These are phyloP conservation scores for Tethya wilhelma DNA, from an alignment of 37 sponge, comb jelly and placozoan genomes.

Conservation along the genomic window DNA sequence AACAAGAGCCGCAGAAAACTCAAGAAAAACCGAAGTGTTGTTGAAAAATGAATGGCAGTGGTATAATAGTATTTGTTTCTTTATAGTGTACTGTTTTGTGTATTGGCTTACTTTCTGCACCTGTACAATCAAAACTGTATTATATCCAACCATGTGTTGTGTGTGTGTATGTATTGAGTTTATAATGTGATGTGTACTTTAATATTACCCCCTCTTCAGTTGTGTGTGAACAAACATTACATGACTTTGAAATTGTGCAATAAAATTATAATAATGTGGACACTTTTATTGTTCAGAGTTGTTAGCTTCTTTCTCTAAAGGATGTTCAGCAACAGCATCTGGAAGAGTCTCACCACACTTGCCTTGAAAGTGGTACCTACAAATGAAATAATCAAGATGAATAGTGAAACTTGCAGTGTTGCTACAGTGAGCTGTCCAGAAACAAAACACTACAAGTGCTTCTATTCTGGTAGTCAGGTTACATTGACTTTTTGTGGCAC, in stretches of 20 bases:
- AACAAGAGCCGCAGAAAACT: neutral
- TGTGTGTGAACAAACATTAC: too few species aligned
- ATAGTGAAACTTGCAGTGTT: neutral
- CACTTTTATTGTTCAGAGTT: too few species aligned
- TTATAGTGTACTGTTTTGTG: too few species aligned
- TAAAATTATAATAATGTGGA: too few species aligned
- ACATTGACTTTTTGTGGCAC: neutral
- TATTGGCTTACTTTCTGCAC: too few species aligned
- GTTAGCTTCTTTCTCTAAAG: constrained; percentile 42
- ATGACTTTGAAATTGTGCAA: too few species aligned
- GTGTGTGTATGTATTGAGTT: neutral
- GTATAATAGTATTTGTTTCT: too few species aligned
- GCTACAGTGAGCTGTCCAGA: too few species aligned
- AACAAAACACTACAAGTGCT: neutral
- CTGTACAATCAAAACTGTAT: too few species aligned
- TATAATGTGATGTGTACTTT: too few species aligned
- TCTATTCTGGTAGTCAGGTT: neutral
- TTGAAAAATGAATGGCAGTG: neutral
- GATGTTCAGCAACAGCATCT: constrained; percentile 70
- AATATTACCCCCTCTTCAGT: too few species aligned
- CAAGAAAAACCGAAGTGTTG: constrained; percentile 7
- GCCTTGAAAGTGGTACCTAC: constrained; percentile 90
- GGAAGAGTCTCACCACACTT: constrained; percentile 91
- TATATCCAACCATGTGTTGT: too few species aligned
- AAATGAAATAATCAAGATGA: neutral